Percentiles rank a stretch among this genome's conserved stretches.
These are phyloP conservation scores for Megamerina dolium DNA, from an alignment of 2,888 invertebrate species.

Conservation along the genomic window DNA sequence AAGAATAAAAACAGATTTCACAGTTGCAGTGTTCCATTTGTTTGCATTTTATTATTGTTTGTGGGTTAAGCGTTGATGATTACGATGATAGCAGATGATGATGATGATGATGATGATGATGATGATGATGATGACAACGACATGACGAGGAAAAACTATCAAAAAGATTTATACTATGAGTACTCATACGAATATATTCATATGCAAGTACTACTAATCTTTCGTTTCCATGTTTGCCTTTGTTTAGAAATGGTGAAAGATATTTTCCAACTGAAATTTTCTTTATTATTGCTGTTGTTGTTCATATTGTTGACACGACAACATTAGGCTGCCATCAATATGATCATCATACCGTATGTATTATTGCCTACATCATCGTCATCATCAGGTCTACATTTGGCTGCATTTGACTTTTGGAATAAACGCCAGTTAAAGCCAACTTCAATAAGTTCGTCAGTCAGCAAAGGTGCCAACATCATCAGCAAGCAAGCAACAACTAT, in stretches of 20 bases:
- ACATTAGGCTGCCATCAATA: no score
- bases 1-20: constrained; percentile 4
- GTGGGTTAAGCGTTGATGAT: constrained; percentile 6
- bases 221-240: not conserved
- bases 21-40: constrained; percentile 5
- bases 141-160: no score
- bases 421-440: no score
- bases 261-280: constrained; percentile 16
- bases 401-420: no score
- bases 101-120: not conserved
- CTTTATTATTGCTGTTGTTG: constrained; percentile 3
- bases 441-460: no score
- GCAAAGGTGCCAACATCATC: no score
- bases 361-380: no score
- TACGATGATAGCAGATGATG: not conserved
- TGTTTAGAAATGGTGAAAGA: constrained; percentile 16
- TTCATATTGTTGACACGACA: not conserved
- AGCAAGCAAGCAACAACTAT: no score
- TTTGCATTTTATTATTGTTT: constrained; percentile 2
- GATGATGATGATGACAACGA: not conserved
- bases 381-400: no score
- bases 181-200: no score
- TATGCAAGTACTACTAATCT: not conserved
- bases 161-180: no score
- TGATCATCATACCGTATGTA: no score